Conservation (phyloP, 2,113 vertebrate species). For the Acrocephalus arundinaceus region DNA sequence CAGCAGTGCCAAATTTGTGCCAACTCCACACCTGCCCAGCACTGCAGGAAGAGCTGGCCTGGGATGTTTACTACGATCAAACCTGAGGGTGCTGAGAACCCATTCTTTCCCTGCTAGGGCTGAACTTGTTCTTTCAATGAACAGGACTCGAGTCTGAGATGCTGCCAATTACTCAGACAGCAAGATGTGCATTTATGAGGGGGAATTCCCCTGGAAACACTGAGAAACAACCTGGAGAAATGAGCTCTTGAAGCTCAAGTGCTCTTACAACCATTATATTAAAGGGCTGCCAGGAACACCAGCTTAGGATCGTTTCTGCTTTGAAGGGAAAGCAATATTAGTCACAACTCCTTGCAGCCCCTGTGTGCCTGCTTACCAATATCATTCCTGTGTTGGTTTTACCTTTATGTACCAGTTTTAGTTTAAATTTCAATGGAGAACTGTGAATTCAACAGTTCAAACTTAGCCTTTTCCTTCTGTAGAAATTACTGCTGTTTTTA, state of each 20-base stretch:
- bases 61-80: neutral
- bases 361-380: neutral
- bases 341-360: neutral
- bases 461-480: neutral
- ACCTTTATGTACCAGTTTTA: neutral
- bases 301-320: neutral
- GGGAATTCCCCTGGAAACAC: neutral
- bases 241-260: neutral
- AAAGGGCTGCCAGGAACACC: neutral
- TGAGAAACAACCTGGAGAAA: neutral
- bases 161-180: neutral
- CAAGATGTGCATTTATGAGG: neutral
- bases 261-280: neutral
- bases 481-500: neutral
- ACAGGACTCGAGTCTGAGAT: neutral
- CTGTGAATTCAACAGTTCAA: neutral
- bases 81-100: neutral
- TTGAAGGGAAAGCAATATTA: neutral
- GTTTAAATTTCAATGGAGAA: neutral
- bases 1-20: neutral
- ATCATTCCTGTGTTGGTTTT: neutral
- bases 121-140: neutral
- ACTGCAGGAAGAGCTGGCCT: neutral
- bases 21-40: neutral
- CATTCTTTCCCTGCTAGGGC: neutral